Conservation (phyloP, 2,888 invertebrate genomes). For the Cactoblastis cactorum region DNA sequence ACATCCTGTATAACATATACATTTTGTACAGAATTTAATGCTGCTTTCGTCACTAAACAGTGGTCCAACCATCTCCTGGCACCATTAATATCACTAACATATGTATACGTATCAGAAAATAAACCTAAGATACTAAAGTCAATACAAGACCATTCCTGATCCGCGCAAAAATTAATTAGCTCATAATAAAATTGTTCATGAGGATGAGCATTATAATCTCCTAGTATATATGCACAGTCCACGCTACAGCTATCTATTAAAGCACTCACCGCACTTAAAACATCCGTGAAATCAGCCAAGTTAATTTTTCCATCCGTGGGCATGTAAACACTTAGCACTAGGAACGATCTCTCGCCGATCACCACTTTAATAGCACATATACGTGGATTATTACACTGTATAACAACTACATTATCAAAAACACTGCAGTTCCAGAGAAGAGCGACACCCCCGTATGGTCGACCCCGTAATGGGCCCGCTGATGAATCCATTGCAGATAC, state of each 20-base stretch:
- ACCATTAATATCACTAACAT: background rate
- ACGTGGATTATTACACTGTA: background rate
- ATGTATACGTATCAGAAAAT: background rate
- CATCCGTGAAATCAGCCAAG: constrained; percentile 11
- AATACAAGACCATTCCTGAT: background rate
- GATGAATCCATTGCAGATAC: background rate
- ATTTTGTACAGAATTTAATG: background rate
- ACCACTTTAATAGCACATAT: constrained; percentile 1
- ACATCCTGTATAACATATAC: background rate
- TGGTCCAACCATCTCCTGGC: background rate
- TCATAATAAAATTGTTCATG: constrained; percentile 3
- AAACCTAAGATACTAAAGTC: background rate
- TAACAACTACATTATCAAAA: background rate
- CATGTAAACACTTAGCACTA: constrained; percentile 10
- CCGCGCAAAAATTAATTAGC: background rate
- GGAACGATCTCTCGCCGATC: background rate
- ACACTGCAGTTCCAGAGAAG: background rate
- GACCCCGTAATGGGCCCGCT: background rate
- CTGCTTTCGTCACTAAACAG: background rate
- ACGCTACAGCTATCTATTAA: constrained; percentile 10
- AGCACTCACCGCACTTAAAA: constrained; percentile 14
- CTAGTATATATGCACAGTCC: constrained; percentile 12
- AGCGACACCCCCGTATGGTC: background rate
- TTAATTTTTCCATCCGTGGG: constrained; percentile 7
- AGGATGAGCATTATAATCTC: constrained; percentile 6